Percentiles rank a stretch among this genome's conserved stretches.
Evolutionary conservation across 2,797 vertebrate species (phyloP).

Genomic region (Merluccius polli): DNA sequence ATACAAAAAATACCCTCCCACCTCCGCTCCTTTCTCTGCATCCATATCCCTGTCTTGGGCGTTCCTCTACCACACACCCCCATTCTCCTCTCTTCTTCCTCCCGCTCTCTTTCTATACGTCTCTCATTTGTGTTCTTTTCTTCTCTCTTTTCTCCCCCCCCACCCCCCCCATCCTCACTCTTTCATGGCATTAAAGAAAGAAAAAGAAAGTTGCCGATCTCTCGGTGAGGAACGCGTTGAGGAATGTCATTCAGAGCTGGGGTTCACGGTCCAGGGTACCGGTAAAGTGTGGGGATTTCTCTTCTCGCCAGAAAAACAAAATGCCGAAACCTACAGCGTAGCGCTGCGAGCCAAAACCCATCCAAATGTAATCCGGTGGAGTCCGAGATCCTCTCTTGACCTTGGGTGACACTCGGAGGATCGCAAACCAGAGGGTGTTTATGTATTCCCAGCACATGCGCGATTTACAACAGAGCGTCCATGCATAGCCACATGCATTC

Average conservation of each 20-base stretch:
- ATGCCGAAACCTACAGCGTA: neutral
- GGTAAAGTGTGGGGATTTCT: neutral
- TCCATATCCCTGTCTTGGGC: neutral
- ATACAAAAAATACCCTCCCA: conserved; percentile 25
- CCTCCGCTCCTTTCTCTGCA: conserved; percentile 24
- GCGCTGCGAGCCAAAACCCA: neutral
- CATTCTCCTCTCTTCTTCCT: conserved; percentile 34
- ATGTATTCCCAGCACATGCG: neutral
- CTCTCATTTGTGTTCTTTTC: neutral
- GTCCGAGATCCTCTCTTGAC: neutral
- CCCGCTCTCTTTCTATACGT: conserved; percentile 9
- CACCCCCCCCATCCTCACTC: conserved; percentile 23
- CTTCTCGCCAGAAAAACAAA: too few species aligned
- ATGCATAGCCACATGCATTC: neutral
- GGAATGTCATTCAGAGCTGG: conserved; percentile 45
- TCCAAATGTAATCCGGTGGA: too few species aligned
- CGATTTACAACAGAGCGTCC: neutral
- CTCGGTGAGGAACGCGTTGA: conserved; percentile 24
- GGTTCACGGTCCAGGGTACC: conserved; percentile 14
- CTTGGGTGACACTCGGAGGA: neutral
- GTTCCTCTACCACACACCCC: conserved; percentile 23
- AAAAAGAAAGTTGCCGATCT: conserved; percentile 11
- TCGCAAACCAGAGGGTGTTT: neutral
- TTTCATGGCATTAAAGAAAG: conserved; percentile 28
- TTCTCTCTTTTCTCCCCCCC: conserved; percentile 4